Conservation (phyloP, 2,797 vertebrate genomes). For the Cirrhinus molitorella region DNA sequence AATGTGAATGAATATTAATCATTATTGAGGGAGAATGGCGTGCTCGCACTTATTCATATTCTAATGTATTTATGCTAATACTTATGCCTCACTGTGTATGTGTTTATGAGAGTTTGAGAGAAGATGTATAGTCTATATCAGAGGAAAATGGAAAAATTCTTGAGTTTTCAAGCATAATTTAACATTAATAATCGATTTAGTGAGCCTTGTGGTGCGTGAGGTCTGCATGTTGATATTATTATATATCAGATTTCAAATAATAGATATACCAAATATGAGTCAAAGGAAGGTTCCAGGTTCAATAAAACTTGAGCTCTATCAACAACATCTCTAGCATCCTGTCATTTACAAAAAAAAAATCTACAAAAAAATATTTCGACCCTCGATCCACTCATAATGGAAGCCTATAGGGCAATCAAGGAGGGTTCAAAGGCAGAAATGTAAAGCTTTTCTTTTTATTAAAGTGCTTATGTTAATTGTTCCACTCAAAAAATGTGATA, state of each 20-base stretch:
- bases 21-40: conserved; percentile 55
- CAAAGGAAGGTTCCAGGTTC: conserved; percentile 19
- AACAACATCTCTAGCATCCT: background rate
- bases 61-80: conserved; percentile 66
- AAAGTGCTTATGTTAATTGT: background rate
- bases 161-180: conserved; percentile 47
- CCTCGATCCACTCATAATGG: background rate
- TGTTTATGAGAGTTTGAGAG: conserved; percentile 51
- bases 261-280: conserved; percentile 5
- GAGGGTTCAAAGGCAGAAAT: background rate
- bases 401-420: background rate
- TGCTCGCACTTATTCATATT: conserved; percentile 62
- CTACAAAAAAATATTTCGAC: too few species aligned
- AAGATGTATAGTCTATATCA: conserved; percentile 49
- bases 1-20: conserved; percentile 64
- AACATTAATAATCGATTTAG: conserved; percentile 38
- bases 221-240: conserved; percentile 21
- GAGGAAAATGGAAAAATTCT: conserved; percentile 31
- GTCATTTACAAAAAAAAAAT: background rate
- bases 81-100: conserved; percentile 20
- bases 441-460: background rate
- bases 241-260: conserved; percentile 5
- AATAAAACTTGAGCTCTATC: conserved; percentile 10
- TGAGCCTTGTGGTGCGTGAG: background rate
- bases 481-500: too few species aligned